Base-by-base conservation (phyloP, 2,113 vertebrate genomes). In the Empidonax alnorum region DNA sequence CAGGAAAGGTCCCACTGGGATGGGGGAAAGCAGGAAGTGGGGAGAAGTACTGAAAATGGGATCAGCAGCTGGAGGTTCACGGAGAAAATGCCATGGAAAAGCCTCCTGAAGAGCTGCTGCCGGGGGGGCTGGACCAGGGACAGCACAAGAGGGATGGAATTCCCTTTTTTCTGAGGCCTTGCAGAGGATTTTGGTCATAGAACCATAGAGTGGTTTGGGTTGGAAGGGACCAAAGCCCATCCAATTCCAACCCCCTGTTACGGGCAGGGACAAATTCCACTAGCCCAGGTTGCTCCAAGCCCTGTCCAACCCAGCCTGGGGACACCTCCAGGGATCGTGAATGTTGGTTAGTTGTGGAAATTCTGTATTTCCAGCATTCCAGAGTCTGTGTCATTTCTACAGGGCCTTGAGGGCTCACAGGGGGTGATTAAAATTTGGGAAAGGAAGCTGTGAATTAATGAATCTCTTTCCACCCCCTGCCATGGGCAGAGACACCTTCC, bases 21-120 rank as follows among this genome's bases (percentile, higher is more conserved):
- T 49, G 74, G 67, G 39, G 49, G 15, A 35, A 6, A 17, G 49
- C 14, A 12, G 53, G 31, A 55, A 63, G 14, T 7, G 7, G 17
- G 24, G 22, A 63, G 52, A 27, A 53, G 9, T 1, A 39, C 19
- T 3, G 0, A 10, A 15, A 23, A 5, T 2, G 0, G 66, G 35
- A 72, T 14, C 53, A 28, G 37, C 6, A 3, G 39, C 21, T 18
- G 75, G 72, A 5, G 12, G 67, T 20, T 62, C 7, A 2, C 1
- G 37, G 41, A 25, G 35, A 7, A 27, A 50, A 37, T 5, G 8
- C 7, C 5, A 0, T 0, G 14, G 28, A 33, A 19, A 86, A 9
- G 3, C 19, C 7, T 33, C 62, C 39, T 4, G 0, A 27, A 5
- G 61, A 33, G 46, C n/a, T 22, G 63, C 63, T 81, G 65, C 53